Conservation (phyloP, 2,113 vertebrate genomes). For the Callithrix jacchus region DNA sequence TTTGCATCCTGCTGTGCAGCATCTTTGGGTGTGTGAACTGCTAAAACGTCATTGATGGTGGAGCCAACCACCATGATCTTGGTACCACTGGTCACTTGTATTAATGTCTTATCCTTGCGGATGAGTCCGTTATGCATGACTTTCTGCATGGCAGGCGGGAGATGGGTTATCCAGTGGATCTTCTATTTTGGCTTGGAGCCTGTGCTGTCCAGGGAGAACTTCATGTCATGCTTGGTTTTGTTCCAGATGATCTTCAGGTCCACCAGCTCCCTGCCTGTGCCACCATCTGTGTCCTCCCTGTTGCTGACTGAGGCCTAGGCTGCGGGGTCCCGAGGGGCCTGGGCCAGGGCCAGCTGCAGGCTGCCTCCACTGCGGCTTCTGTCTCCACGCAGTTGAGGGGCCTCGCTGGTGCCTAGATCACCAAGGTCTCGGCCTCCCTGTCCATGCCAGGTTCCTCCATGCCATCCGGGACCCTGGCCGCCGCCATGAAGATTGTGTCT, state of each 20-base stretch:
- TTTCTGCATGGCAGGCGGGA: constrained; percentile 99
- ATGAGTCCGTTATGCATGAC: constrained; percentile 99
- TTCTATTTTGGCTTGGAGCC: constrained; percentile 95
- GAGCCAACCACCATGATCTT: constrained; percentile 99
- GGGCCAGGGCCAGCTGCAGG: constrained; percentile 70
- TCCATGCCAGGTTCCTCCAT: no score
- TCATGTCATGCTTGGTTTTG: constrained; percentile 98
- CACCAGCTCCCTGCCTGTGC: constrained; percentile 88
- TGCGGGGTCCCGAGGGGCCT: constrained; percentile 80
- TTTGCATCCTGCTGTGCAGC: constrained; percentile 95
- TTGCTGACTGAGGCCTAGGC: constrained; percentile 93
- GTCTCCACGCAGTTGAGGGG: constrained; percentile 79
- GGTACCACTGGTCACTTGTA: constrained; percentile 96
- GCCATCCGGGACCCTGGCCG: no score
- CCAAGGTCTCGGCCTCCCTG: neutral
- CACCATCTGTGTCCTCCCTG: constrained; percentile 86
- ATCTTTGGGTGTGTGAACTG: constrained; percentile 98
- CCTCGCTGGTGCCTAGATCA: constrained; percentile 64
- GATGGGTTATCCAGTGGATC: constrained; percentile 97
- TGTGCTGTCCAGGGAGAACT: constrained; percentile 93
- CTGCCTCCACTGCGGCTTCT: constrained; percentile 33
- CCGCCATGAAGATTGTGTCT: no score
- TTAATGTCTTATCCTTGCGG: constrained; percentile 96
- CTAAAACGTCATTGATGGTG: constrained; percentile 97
- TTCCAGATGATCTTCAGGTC: constrained; percentile 98